Evolutionary conservation across 2,888 invertebrate genomes (phyloP).

Genomic region (Pyrrhia umbra): DNA sequence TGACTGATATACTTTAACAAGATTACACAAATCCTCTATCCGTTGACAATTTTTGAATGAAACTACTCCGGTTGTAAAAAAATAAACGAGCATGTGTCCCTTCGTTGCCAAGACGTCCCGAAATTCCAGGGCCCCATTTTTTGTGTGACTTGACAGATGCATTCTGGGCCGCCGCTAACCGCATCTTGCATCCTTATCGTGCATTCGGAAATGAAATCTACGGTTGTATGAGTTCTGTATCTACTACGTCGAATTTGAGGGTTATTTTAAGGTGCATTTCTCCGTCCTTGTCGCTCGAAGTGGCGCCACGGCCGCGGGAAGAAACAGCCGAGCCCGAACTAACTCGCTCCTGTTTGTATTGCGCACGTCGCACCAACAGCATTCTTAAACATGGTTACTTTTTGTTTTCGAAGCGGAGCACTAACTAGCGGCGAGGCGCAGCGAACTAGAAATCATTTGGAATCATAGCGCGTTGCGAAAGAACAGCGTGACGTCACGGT

Average conservation of each 20-base stretch:
- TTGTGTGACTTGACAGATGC: constrained; percentile 89
- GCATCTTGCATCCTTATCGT: constrained; percentile 88
- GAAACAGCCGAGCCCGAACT: constrained; percentile 71
- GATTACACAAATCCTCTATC: constrained; percentile 88
- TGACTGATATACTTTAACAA: constrained; percentile 84
- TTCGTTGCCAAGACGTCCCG: constrained; percentile 84
- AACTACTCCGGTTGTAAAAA: constrained; percentile 81
- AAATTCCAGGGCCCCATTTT: constrained; percentile 88
- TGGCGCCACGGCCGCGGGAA: constrained; percentile 84
- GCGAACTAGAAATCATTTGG: constrained; percentile 71
- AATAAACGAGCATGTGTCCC: constrained; percentile 87
- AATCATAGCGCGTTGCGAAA: constrained; percentile 76
- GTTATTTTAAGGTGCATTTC: constrained; percentile 86
- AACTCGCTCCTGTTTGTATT: constrained; percentile 85
- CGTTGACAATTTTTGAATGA: constrained; percentile 89
- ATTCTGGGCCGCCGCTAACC: constrained; percentile 88
- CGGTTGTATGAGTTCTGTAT: constrained; percentile 73
- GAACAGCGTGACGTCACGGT: constrained; percentile 81
- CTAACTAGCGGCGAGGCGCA: constrained; percentile 66
- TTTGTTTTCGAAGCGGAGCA: constrained; percentile 76
- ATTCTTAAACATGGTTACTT: constrained; percentile 83
- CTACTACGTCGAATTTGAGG: constrained; percentile 84
- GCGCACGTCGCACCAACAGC: constrained; percentile 74
- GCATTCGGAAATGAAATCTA: constrained; percentile 82
- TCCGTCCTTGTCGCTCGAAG: constrained; percentile 84